These are phyloP conservation scores for Lapara coniferarum DNA, from an alignment of 2,888 invertebrate species.

Conservation along the genomic window DNA sequence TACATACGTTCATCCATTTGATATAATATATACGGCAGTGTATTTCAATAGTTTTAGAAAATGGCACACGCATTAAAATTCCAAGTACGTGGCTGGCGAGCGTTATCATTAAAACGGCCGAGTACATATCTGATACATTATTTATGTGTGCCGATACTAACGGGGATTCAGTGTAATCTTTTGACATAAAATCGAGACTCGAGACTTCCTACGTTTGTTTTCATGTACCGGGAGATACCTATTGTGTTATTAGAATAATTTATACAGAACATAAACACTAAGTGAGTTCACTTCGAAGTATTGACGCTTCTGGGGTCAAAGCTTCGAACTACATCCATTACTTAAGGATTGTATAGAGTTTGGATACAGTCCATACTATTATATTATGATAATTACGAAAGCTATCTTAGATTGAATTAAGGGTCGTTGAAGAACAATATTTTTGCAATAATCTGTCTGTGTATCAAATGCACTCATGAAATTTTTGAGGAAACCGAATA, in stretches of 20 bases:
- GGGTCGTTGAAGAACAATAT: no score
- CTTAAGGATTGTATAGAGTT: neutral
- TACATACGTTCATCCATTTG: neutral
- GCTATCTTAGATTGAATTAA: no score
- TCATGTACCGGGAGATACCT: constrained; percentile 39
- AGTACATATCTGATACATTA: constrained; percentile 57
- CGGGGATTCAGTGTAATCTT: constrained; percentile 50
- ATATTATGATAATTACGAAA: no score
- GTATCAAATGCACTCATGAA: no score
- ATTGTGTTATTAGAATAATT: constrained; percentile 43
- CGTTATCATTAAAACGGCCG: constrained; percentile 62
- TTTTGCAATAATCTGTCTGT: no score
- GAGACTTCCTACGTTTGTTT: constrained; percentile 34
- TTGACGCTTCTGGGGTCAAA: constrained; percentile 11
- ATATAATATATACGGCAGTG: neutral
- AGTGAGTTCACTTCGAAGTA: constrained; percentile 10
- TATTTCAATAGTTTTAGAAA: neutral
- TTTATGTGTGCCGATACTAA: constrained; percentile 61
- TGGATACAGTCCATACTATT: neutral
- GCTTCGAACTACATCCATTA: constrained; percentile 12
- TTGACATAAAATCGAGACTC: constrained; percentile 37
- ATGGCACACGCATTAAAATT: constrained; percentile 19
- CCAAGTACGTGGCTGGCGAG: constrained; percentile 35
- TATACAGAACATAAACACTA: constrained; percentile 38
- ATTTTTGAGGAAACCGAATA: no score